Evolutionary conservation across 2,888 invertebrate genomes (phyloP).

Genomic region (Clistopyga incitator): DNA sequence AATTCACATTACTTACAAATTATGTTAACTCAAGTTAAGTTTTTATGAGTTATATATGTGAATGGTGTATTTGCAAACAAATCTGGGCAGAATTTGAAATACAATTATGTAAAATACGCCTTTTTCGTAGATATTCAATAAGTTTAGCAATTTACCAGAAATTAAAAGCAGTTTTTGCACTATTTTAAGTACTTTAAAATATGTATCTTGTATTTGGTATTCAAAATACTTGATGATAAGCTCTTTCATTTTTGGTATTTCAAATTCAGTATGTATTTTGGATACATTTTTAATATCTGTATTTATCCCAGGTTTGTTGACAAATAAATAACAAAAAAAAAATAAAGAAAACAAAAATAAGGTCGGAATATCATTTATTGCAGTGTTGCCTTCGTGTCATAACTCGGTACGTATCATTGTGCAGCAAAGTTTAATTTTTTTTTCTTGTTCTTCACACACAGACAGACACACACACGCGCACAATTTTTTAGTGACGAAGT

Average conservation of each 20-base stretch:
- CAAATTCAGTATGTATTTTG: too few species aligned
- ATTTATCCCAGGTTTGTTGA: not conserved
- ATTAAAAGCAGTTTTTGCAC: too few species aligned
- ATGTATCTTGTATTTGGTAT: too few species aligned
- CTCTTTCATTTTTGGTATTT: too few species aligned
- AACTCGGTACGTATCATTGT: slow-evolving; percentile 56
- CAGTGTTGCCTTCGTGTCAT: slow-evolving; percentile 37
- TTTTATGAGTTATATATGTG: not conserved
- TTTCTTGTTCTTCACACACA: not conserved
- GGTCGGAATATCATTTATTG: slow-evolving; percentile 61
- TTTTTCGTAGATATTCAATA: too few species aligned
- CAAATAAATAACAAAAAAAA: slow-evolving; percentile 11
- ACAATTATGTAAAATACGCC: too few species aligned
- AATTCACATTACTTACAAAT: not conserved
- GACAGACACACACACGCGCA: slow-evolving; percentile 15
- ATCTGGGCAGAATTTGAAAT: too few species aligned
- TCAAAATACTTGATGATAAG: too few species aligned
- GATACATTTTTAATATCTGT: too few species aligned
- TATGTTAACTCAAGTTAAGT: not conserved
- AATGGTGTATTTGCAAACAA: slow-evolving; percentile 9
- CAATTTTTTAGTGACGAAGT: slow-evolving; percentile 25
- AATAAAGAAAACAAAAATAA: slow-evolving; percentile 48
- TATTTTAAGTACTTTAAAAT: too few species aligned
- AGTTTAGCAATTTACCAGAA: too few species aligned
- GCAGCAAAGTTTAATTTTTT: slow-evolving; percentile 38